These are phyloP conservation scores for Fukomys damarensis DNA, from an alignment of 2,113 vertebrate species.

Conservation along the genomic window DNA sequence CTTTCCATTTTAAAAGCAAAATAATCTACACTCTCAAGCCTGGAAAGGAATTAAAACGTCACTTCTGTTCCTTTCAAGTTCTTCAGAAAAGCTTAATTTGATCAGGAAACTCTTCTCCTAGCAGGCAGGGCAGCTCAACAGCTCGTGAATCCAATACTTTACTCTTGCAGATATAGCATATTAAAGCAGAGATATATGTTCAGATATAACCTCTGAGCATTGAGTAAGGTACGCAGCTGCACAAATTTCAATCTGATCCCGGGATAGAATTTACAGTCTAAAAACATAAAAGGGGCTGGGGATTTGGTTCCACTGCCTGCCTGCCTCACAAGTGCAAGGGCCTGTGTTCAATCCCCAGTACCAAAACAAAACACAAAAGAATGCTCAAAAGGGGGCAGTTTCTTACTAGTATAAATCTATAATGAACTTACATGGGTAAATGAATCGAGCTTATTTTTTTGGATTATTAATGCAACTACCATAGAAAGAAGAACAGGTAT, in stretches of 20 bases:
- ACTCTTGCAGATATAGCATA: not conserved
- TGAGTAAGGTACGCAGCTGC: not conserved
- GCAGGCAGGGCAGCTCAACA: not conserved
- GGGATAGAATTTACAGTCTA: not conserved
- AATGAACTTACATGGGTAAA: not conserved
- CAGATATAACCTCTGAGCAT: not conserved
- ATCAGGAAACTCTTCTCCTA: not conserved
- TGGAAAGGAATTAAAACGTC: slow-evolving; percentile 11
- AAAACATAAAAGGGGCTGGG: no score
- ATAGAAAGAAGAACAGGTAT: slow-evolving; percentile 1
- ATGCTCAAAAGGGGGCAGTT: not conserved
- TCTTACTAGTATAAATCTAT: not conserved
- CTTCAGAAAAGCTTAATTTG: not conserved
- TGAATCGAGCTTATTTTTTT: slow-evolving; percentile 25
- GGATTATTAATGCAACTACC: not conserved
- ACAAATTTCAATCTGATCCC: not conserved
- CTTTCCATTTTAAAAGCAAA: slow-evolving; percentile 18
- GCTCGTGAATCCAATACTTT: not conserved
- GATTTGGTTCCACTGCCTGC: no score
- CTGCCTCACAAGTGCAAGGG: no score
- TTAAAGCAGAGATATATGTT: not conserved
- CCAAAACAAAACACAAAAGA: not conserved
- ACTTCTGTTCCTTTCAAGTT: not conserved
- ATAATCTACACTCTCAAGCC: not conserved
- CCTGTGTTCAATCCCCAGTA: no score